Conservation (phyloP, 2,888 invertebrate species). For the Blera fallax region DNA sequence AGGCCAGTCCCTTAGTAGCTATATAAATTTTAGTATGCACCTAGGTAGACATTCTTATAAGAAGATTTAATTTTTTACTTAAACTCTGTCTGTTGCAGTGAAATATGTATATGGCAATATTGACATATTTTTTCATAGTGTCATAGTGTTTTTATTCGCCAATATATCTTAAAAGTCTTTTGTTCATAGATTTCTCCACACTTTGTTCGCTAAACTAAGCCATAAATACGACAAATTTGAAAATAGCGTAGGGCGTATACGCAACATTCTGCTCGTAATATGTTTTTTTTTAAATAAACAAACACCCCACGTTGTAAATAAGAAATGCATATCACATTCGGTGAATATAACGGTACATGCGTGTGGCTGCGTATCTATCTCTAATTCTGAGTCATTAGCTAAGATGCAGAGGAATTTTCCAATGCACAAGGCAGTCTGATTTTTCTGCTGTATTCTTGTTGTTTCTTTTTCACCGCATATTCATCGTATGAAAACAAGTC, state of each 20-base stretch:
- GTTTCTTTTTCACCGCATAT: background rate
- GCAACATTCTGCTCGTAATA: background rate
- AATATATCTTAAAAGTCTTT: no score
- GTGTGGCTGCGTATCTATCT: slow-evolving; percentile 1
- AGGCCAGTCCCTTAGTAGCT: no score
- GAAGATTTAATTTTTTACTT: no score
- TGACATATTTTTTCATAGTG: no score
- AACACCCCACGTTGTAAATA: background rate
- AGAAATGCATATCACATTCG: background rate
- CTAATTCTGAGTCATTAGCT: slow-evolving; percentile 30
- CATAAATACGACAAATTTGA: background rate
- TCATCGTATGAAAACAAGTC: slow-evolving; percentile 20
- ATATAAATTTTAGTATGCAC: no score
- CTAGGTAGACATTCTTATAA: no score
- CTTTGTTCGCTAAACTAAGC: background rate
- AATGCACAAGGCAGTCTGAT: slow-evolving; percentile 11
- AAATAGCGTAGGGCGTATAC: background rate
- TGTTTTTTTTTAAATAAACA: background rate
- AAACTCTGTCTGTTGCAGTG: no score
- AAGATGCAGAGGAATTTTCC: slow-evolving; percentile 27
- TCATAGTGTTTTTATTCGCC: no score
- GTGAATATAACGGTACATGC: background rate
- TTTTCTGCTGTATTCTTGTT: background rate
- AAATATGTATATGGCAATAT: no score
- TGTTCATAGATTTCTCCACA: background rate